A percentile compares a stretch with the other conserved stretches of the same genome.
Evolutionary conservation across 2,888 invertebrate genomes (phyloP).

Genomic region (Amphipyra tragopoginis): DNA sequence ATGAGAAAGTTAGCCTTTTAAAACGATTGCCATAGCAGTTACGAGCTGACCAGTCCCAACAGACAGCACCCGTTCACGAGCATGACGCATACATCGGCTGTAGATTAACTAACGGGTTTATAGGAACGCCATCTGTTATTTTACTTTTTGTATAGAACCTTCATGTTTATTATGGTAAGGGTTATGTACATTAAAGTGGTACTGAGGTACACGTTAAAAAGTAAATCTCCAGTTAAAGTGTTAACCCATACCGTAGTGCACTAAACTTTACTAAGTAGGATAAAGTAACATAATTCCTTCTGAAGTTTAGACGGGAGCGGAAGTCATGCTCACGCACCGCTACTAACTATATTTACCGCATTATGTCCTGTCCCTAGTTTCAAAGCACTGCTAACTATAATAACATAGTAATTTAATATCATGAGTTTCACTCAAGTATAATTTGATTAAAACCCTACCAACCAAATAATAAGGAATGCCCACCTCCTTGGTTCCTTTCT

Average conservation of each 20-base stretch:
- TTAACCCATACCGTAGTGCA: slow-evolving; percentile 29
- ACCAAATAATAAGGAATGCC: slow-evolving; percentile 65
- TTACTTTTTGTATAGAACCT: background rate
- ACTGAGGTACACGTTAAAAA: slow-evolving; percentile 8
- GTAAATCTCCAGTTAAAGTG: slow-evolving; percentile 10
- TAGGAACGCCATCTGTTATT: no score
- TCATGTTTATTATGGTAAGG: background rate
- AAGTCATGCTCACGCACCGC: slow-evolving; percentile 53
- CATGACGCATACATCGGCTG: no score
- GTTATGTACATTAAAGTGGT: background rate
- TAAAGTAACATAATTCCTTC: slow-evolving; percentile 48
- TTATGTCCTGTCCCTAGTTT: slow-evolving; percentile 6
- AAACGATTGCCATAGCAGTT: no score
- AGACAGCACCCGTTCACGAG: no score
- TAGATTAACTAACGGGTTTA: no score
- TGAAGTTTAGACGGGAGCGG: slow-evolving; percentile 57
- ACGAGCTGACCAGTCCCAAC: no score
- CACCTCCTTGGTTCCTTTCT: slow-evolving; percentile 48
- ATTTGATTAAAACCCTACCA: slow-evolving; percentile 63
- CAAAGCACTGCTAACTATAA: slow-evolving; percentile 35
- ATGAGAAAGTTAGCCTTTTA: no score
- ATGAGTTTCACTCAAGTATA: slow-evolving; percentile 53
- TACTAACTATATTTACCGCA: slow-evolving; percentile 43
- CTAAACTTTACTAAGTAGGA: slow-evolving; percentile 46
- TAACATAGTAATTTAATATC: slow-evolving; percentile 58